phyloP scores from a whole-genome alignment of 2,797 vertebrate species.

The Eospalax fontanierii region DNA sequence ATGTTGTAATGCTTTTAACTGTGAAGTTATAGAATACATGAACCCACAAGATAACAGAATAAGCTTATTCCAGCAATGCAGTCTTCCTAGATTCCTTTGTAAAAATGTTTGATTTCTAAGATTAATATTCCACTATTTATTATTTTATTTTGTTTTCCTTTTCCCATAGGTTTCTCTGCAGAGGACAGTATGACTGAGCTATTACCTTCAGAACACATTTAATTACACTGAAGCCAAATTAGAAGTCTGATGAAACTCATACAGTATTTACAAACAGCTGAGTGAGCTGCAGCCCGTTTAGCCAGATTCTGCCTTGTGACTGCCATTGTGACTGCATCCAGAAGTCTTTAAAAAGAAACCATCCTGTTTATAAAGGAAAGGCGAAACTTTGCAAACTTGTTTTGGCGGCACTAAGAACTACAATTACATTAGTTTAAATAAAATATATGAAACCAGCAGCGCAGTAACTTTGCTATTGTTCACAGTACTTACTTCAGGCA shows the following conservation, averaged over 20 bases:
- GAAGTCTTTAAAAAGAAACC: neutral
- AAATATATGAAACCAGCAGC: constrained; percentile 62
- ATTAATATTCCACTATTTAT: constrained; percentile 47
- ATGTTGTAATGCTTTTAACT: constrained; percentile 30
- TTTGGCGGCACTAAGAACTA: constrained; percentile 11
- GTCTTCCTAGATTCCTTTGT: constrained; percentile 45
- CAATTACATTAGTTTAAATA: constrained; percentile 72
- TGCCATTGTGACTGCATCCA: neutral
- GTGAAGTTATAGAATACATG: constrained; percentile 53
- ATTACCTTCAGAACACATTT: constrained; percentile 57
- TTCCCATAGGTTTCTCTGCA: constrained; percentile 30
- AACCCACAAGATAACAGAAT: neutral
- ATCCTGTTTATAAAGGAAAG: constrained; percentile 26
- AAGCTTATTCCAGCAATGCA: neutral
- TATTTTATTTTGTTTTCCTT: constrained; percentile 43
- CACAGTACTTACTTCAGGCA: neutral
- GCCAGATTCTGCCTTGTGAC: neutral
- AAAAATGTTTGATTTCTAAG: constrained; percentile 32
- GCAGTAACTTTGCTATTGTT: constrained; percentile 62
- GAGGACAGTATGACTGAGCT: constrained; percentile 4
- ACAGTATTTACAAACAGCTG: constrained; percentile 55
- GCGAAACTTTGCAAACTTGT: constrained; percentile 49
- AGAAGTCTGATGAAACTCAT: neutral
- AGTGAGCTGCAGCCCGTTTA: accelerated
- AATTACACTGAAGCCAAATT: constrained; percentile 41